Percentiles rank a stretch among this genome's conserved stretches.
Evolutionary conservation across 2,797 vertebrate species (phyloP).

Genomic region (Psittacula echo): DNA sequence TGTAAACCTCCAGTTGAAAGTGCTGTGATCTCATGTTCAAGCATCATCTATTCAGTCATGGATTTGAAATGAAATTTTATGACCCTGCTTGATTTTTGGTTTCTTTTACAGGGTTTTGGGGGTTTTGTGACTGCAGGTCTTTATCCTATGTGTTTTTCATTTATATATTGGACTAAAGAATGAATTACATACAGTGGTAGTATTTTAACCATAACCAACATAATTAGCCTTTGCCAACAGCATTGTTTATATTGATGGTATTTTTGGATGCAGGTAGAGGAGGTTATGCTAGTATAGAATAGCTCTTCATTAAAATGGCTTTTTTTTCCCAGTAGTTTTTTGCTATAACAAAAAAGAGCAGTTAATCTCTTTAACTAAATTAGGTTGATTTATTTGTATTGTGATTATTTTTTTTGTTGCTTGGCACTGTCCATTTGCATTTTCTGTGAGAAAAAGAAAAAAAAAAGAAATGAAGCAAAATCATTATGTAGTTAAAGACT

Average conservation of each 20-base stretch:
- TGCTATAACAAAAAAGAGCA: neutral
- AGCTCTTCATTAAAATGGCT: neutral
- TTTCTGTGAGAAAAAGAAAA: neutral
- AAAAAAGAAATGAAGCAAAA: neutral
- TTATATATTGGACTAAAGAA: neutral
- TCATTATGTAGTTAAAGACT: neutral
- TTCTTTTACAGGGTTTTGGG: neutral
- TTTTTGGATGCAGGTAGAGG: neutral
- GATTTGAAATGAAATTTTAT: neutral
- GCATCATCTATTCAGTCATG: neutral
- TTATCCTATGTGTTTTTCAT: neutral
- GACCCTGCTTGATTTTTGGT: neutral
- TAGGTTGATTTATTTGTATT: neutral
- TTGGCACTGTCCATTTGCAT: neutral
- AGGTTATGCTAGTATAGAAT: neutral
- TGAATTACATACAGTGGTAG: neutral
- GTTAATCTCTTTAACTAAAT: neutral
- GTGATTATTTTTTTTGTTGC: neutral
- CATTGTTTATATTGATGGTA: neutral
- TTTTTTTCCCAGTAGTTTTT: neutral
- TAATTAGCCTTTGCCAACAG: neutral
- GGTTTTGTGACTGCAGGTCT: neutral
- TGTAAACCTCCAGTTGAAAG: neutral
- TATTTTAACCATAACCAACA: neutral
- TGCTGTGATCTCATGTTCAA: fast-evolving